Conservation (phyloP, 64 coral and sea anemone species). For the Montipora sp. region DNA sequence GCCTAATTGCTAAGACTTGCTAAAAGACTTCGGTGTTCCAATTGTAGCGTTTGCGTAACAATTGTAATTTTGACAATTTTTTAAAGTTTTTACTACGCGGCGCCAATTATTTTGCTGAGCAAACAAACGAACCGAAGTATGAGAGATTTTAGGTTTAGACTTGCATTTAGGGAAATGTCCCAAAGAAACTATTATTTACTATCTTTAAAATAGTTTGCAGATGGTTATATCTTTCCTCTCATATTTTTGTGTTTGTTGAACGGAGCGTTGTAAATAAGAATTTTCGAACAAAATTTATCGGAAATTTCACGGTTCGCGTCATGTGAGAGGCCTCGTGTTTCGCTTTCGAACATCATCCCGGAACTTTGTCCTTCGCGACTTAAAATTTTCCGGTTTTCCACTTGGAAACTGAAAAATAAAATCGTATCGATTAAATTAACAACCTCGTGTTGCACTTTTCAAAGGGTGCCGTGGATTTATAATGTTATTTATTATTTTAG, state of each 20-base stretch:
- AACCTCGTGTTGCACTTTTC: not conserved
- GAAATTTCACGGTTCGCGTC: constrained; percentile 59
- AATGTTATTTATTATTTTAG: constrained; percentile 36
- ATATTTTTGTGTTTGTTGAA: not conserved
- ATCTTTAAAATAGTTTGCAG: constrained; percentile 4
- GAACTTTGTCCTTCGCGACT: constrained; percentile 27
- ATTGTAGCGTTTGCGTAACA: not conserved
- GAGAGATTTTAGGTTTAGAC: constrained; percentile 26
- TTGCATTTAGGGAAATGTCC: constrained; percentile 21
- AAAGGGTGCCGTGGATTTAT: not conserved
- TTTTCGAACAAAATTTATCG: constrained; percentile 41
- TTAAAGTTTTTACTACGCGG: constrained; percentile 57
- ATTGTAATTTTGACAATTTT: constrained; percentile 74
- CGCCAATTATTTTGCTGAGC: constrained; percentile 73
- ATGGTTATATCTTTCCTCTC: not conserved
- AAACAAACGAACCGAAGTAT: constrained; percentile 63
- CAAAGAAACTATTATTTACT: not conserved
- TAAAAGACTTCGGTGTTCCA: not conserved
- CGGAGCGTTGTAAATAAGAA: not conserved
- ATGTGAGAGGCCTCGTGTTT: constrained; percentile 82
- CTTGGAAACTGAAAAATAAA: not conserved
- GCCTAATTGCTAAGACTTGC: not conserved
- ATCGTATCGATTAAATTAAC: not conserved
- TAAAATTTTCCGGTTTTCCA: constrained; percentile 40
- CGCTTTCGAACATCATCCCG: constrained; percentile 52